phyloP scores from a whole-genome alignment of 2,113 vertebrate genomes.

The Gymnogyps californianus region DNA sequence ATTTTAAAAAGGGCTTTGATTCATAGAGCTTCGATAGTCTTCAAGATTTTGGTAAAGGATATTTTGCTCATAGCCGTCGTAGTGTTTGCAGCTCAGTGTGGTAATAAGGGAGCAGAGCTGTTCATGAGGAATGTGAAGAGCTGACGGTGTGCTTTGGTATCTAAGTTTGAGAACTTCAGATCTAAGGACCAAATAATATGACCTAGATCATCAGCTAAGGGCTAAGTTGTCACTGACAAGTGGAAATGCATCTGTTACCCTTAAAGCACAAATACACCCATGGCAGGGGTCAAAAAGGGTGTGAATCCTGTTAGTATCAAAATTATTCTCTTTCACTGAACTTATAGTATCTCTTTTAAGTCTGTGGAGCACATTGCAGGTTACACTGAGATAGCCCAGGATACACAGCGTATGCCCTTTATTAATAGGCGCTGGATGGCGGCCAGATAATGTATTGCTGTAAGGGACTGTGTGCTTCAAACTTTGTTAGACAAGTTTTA shows the following conservation, averaged over 20 bases:
- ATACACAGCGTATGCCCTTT: background rate
- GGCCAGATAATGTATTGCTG: background rate
- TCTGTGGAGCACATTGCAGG: too few species aligned
- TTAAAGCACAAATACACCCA: background rate
- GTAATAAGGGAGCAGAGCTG: background rate
- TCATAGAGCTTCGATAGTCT: background rate
- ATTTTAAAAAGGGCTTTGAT: background rate
- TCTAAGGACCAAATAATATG: background rate
- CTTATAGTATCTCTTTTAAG: rapidly evolving
- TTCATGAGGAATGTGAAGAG: background rate
- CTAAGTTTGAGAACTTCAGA: background rate
- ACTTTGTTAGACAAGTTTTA: background rate
- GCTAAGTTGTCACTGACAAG: background rate
- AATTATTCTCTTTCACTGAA: background rate
- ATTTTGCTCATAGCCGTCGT: background rate
- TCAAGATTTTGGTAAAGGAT: background rate
- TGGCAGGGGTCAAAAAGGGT: background rate
- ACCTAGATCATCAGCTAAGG: background rate
- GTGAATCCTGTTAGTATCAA: background rate
- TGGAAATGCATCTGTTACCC: background rate
- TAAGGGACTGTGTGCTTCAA: background rate
- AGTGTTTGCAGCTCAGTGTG: background rate
- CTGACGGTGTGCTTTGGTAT: background rate
- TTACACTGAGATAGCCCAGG: background rate
- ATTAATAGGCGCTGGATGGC: background rate